Evolutionary conservation across 2,113 vertebrate species (phyloP).

Genomic region (Sinocyclocheilus maitianheensis): DNA sequence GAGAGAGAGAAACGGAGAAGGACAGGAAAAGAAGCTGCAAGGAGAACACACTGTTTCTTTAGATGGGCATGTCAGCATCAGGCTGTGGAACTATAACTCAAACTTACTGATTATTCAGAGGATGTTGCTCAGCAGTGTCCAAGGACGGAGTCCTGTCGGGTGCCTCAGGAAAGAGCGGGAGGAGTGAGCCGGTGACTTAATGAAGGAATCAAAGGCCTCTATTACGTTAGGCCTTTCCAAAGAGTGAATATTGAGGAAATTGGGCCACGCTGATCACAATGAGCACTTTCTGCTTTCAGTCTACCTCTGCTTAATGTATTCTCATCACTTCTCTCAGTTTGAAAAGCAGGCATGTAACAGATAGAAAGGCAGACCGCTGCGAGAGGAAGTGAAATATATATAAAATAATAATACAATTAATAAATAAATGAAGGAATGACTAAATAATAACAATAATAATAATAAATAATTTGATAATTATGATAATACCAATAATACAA

Average conservation of each 20-base stretch:
- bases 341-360: background rate
- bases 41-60: conserved; percentile 48
- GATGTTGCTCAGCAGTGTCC: conserved; percentile 56
- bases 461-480: background rate
- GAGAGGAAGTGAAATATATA: background rate
- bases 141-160: conserved; percentile 55
- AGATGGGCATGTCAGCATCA: conserved; percentile 53
- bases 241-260: conserved; percentile 40
- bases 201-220: conserved; percentile 54
- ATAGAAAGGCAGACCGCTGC: background rate
- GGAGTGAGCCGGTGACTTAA: conserved; percentile 56
- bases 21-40: conserved; percentile 38
- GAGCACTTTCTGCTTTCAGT: background rate
- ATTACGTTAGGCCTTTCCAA: conserved; percentile 45
- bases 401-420: too few relatives aligned
- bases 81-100: conserved; percentile 61
- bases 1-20: conserved; percentile 20
- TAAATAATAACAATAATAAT: too few relatives aligned
- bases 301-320: background rate
- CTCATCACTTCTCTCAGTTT: background rate
- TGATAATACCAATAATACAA: too few relatives aligned
- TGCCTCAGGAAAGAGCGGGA: conserved; percentile 51
- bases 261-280: conserved; percentile 44
- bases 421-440: too few relatives aligned
- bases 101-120: conserved; percentile 62